These are phyloP conservation scores for Phortica variegata DNA, from an alignment of 1,140 invertebrate genomes.

Conservation along the genomic window DNA sequence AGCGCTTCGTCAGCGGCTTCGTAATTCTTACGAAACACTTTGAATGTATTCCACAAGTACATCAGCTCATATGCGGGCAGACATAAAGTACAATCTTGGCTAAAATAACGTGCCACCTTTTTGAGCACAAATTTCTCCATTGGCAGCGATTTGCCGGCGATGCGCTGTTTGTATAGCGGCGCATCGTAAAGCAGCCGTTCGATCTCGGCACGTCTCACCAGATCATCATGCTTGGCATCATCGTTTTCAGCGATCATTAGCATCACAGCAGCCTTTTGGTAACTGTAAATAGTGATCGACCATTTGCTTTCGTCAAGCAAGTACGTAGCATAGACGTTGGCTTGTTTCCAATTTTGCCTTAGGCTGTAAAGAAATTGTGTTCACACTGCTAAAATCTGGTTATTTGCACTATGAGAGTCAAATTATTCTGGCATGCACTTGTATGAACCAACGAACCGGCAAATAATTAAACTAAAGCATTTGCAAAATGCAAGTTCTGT, in stretches of 20 bases:
- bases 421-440: too few species aligned
- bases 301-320: slow-evolving; percentile 81
- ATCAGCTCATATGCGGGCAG: slow-evolving; percentile 86
- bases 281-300: slow-evolving; percentile 89
- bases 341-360: slow-evolving; percentile 70
- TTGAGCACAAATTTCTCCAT: slow-evolving; percentile 94
- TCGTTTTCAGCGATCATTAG: slow-evolving; percentile 59
- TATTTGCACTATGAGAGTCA: too few species aligned
- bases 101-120: slow-evolving; percentile 76
- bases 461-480: too few species aligned
- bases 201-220: slow-evolving; percentile 56
- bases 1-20: slow-evolving; percentile 70
- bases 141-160: slow-evolving; percentile 94
- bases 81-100: slow-evolving; percentile 72
- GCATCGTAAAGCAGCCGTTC: slow-evolving; percentile 66
- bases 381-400: too few species aligned
- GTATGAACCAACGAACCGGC: too few species aligned
- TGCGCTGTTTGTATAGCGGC: slow-evolving; percentile 80
- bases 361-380: slow-evolving; percentile 58
- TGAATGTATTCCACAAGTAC: slow-evolving; percentile 93
- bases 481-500: too few species aligned
- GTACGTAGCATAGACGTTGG: slow-evolving; percentile 70
- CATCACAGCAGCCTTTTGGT: slow-evolving; percentile 82
- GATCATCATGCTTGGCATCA: slow-evolving; percentile 59
- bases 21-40: slow-evolving; percentile 74